phyloP scores from a whole-genome alignment of 2,888 invertebrate species.

The Caradrina kadenii region DNA sequence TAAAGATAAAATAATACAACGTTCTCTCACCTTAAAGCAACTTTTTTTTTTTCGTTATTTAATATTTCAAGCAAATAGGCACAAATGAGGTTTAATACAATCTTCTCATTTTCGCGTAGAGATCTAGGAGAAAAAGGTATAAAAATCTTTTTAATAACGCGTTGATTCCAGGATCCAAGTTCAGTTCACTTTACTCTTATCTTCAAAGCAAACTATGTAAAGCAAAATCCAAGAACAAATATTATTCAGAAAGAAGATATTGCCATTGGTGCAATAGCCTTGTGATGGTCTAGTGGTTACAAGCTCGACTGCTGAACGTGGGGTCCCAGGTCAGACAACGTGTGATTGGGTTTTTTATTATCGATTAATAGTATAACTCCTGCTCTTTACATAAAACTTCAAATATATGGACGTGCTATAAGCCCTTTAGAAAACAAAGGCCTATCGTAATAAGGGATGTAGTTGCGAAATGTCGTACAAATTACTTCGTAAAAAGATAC shows the following conservation, averaged over 20 bases:
- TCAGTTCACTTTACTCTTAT: slow-evolving; percentile 4
- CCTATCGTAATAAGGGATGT: too few species aligned
- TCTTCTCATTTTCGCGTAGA: slow-evolving; percentile 13
- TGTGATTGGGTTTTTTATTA: not conserved
- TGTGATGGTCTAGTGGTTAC: not conserved
- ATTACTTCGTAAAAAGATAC: slow-evolving; percentile 2
- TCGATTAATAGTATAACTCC: too few species aligned
- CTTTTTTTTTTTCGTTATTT: slow-evolving; percentile 34
- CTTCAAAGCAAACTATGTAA: slow-evolving; percentile 2
- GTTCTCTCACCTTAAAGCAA: slow-evolving; percentile 4
- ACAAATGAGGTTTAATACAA: slow-evolving; percentile 14
- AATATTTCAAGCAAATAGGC: slow-evolving; percentile 32
- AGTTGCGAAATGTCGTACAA: not conserved
- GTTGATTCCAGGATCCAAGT: not conserved
- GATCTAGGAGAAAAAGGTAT: slow-evolving; percentile 9
- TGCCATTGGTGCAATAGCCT: not conserved
- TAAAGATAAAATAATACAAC: not conserved
- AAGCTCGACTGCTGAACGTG: not conserved
- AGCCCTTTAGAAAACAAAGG: too few species aligned
- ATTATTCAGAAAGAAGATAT: not conserved
- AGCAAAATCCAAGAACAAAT: slow-evolving; percentile 10
- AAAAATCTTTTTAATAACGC: not conserved
- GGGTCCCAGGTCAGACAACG: not conserved
- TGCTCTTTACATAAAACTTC: too few species aligned
- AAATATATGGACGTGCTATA: too few species aligned